Evolutionary conservation across 2,797 vertebrate genomes (phyloP), one percentile per base, ranked within the genome.

Genomic region (Danio tinwini): DNA sequence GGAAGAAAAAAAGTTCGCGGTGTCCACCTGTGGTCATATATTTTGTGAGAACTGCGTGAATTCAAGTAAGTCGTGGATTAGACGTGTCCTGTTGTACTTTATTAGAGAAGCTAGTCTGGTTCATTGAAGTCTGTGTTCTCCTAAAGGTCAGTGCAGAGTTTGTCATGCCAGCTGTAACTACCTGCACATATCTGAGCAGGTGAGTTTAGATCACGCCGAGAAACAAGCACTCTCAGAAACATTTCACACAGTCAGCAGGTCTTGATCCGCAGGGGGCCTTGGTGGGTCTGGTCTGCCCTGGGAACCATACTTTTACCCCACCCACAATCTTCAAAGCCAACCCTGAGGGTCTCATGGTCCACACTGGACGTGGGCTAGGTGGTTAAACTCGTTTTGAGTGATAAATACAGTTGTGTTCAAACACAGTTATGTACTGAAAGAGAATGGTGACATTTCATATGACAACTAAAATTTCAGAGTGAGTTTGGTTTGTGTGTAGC

Each of bases 1-100:
- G 81, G 91, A 89, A 19, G 93, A 92, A 0, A 81, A 86, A 0
- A 87, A 86, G 1, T 96, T 95, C 85, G 91, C 91, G 0, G 91
- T 96, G 65, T 94, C 95, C 83, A 96, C 88, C 88, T 97, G 96
- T 86, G 95, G 96, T 69, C 96, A 97, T 88, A 93, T 96, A 87
- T 91, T 90, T 88, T 97, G 96, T 86, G 92, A 94, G 80, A 86
- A 88, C 11, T 97, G 96, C 88, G 83, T 94, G 74, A 91, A 87
- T 49, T 81, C 90, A 65, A 93, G 96, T 97, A 87, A 74, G 85
- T 88, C 83, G 56, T 50, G 7, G 7, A 37, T 42, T 63, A 17
- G 5, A 6, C 1, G n/a, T 13, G 10, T 17, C 11, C 6, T 21
- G 3, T 0, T 12, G 7, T 39, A 11, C 1, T 19, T 6, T 14